These are phyloP conservation scores for Oryzias woworae DNA, from an alignment of 2,113 vertebrate species.

Conservation along the genomic window DNA sequence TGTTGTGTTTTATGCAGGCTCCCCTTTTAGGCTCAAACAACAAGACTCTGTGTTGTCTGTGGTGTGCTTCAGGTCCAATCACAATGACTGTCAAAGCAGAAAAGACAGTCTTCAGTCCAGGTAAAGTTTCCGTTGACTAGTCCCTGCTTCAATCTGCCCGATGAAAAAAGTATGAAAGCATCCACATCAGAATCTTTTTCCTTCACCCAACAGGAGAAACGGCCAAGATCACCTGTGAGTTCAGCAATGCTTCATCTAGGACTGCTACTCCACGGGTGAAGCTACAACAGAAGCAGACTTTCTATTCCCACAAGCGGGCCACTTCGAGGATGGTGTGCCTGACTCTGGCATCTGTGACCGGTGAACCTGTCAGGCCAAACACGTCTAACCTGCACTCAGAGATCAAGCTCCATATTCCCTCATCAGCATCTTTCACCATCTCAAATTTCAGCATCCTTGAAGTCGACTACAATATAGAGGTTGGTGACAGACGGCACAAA, in stretches of 20 bases:
- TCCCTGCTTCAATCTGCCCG: not conserved
- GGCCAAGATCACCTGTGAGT: slow-evolving; percentile 38
- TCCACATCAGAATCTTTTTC: not conserved
- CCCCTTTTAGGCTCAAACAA: slow-evolving; percentile 53
- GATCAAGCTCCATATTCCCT: slow-evolving; percentile 45
- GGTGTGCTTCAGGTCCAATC: slow-evolving; percentile 42
- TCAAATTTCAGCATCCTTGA: slow-evolving; percentile 60
- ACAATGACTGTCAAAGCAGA: slow-evolving; percentile 25
- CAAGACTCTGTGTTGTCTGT: slow-evolving; percentile 42
- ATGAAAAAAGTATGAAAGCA: not conserved
- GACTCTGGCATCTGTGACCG: not conserved
- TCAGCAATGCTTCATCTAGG: slow-evolving; percentile 46
- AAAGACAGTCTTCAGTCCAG: slow-evolving; percentile 53
- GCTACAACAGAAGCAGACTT: slow-evolving; percentile 47
- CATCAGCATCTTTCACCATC: slow-evolving; percentile 15
- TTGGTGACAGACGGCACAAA: slow-evolving; percentile 21
- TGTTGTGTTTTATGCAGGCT: slow-evolving; percentile 30
- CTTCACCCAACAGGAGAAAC: slow-evolving; percentile 48
- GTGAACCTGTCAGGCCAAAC: not conserved
- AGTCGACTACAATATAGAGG: slow-evolving; percentile 44
- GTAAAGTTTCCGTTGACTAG: slow-evolving; percentile 19
- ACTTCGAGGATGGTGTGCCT: rapidly evolving
- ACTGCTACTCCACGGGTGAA: slow-evolving; percentile 23
- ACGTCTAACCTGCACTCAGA: slow-evolving; percentile 9
- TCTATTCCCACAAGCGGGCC: not conserved